Evolutionary conservation across 2,113 vertebrate species (phyloP), one percentile per base, ranked within the genome.

Genomic region (Blennius ocellaris): DNA sequence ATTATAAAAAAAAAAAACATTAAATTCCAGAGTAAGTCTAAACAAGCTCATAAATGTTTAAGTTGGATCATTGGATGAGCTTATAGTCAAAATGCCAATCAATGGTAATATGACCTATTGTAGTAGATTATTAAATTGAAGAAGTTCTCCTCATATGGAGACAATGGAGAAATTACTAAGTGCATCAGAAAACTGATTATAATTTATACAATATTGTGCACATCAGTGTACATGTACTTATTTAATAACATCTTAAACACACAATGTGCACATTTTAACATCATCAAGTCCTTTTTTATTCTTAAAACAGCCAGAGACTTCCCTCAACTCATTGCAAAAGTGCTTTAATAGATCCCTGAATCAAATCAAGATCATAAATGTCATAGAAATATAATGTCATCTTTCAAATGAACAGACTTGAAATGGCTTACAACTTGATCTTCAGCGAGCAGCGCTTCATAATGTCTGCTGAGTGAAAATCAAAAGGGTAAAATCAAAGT

Each of bases 281-380:
- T 47, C n/a, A 30, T 8, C 0, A 36, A 15, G 7, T 16, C 6
- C 9, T 50, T 14, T 57, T 57, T 57, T 44, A 64, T 57, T 39
- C 36, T 11, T 59, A 4, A 30, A 30, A 8, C n/a, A n/a, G 17
- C 5, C 14, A 45, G 11, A 45, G 1, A 47, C 49, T 40, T 54
- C 11, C 21, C 44, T 15, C 17, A 37, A 17, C 11, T 6, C 41
- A 41, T 76, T 54, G 15, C 9, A 47, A 8, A 41, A 54, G 41
- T 12, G 3, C 39, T 73, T 47, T 48, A 38, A 41, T 53, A 63
- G 36, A 68, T 45, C 44, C 17, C 21, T 17, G 5, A 48, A 43
- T 60, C 11, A 49, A 63, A 64, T 55, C 37, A 59, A 30, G 21
- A 21, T 7, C 37, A 8, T 39, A 55, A 66, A 60, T 60, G 61